Conservation (phyloP, 2,888 invertebrate genomes). For the Caradrina clavipalpis region DNA sequence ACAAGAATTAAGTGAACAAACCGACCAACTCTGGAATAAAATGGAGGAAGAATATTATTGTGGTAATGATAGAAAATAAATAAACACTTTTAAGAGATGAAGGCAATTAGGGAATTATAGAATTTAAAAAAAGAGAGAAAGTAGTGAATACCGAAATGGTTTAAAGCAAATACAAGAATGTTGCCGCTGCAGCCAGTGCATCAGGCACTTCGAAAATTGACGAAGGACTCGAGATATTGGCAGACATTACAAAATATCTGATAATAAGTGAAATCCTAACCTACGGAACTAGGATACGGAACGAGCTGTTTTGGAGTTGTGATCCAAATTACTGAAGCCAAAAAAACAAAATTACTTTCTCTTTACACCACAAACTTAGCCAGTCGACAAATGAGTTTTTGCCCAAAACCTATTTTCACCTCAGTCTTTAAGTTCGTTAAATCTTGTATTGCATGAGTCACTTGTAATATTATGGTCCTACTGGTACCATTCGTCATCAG, state of each 20-base stretch:
- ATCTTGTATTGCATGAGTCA: conserved; percentile 8
- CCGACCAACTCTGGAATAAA: neutral
- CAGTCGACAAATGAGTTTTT: conserved; percentile 7
- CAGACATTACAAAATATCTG: too few species aligned
- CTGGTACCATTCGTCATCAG: too few species aligned
- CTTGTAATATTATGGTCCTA: neutral
- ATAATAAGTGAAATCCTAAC: too few species aligned
- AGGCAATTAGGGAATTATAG: neutral
- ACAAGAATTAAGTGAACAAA: neutral
- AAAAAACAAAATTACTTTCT: conserved; percentile 34
- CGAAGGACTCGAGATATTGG: too few species aligned
- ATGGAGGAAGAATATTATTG: neutral
- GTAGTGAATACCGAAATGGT: neutral
- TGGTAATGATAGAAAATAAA: too few species aligned
- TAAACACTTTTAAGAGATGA: too few species aligned
- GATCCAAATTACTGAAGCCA: neutral
- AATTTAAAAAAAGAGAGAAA: neutral
- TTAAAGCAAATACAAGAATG: neutral
- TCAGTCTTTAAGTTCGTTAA: conserved; percentile 13
- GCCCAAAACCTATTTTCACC: neutral
- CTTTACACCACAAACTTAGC: conserved; percentile 19
- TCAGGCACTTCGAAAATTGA: neutral
- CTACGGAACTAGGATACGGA: too few species aligned
- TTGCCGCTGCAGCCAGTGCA: neutral
- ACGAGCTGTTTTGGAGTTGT: too few species aligned